These are phyloP conservation scores for Lochmaea capreae DNA, from an alignment of 2,888 invertebrate genomes.

Conservation along the genomic window DNA sequence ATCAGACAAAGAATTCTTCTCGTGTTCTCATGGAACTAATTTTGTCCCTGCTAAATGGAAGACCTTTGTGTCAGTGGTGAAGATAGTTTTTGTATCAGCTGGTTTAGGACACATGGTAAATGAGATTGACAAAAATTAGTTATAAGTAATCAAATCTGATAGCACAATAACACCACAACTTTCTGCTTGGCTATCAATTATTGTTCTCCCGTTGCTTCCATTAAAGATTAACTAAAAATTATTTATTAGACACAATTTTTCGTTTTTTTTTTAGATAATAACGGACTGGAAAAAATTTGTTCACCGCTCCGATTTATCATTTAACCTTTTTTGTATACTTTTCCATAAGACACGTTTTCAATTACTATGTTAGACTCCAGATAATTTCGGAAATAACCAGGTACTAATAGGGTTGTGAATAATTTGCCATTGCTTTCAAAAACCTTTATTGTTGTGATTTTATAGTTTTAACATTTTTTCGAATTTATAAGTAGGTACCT, in stretches of 20 bases:
- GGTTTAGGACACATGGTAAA: not conserved
- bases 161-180: conserved; percentile 12
- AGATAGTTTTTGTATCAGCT: no score
- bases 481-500: no score
- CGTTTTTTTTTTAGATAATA: not conserved
- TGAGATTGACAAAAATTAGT: not conserved
- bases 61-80: no score
- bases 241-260: not conserved
- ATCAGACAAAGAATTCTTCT: no score
- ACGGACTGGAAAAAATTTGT: not conserved
- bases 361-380: no score
- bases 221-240: not conserved
- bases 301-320: not conserved
- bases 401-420: no score
- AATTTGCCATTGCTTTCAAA: no score
- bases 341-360: not conserved
- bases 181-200: conserved; percentile 4
- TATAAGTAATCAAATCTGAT: not conserved
- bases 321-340: not conserved
- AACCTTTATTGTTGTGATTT: no score
- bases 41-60: no score
- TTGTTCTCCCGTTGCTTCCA: not conserved
- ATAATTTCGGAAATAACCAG: no score
- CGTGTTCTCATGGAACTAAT: no score
- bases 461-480: no score